Base-by-base conservation (phyloP, 2,113 vertebrate species). In the Nycticebus coucang region DNA sequence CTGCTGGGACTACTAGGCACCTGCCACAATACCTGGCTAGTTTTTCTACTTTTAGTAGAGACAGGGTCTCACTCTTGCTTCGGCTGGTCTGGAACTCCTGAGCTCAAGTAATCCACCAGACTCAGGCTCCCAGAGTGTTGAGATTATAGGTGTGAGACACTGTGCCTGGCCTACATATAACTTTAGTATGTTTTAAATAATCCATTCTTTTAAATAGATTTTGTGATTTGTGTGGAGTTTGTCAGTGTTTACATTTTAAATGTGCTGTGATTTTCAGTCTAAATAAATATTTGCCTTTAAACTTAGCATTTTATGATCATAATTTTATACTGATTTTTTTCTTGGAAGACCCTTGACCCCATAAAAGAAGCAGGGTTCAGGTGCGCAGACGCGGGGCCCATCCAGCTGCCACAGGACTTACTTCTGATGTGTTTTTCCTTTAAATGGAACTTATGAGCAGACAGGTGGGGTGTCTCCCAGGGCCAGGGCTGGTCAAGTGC, bases 321-420 rank as follows among this genome's bases (percentile, higher is more conserved):
- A 10, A 55, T 28, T 64, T 74, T 45, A 4, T 33, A 3, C 3
- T 19, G 60, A 5, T 60, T 37, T 37, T 79, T 87, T 60, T 60
- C 22, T 92, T 82, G 81, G 22, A 64, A 24, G 22, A 1, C 7
- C 11, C 8, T 7, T 4, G 4, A 41, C 1, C 68, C 7, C 1
- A 15, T 2, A 35, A 45, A 19, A 66, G 3, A 19, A 53, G 75
- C 9, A 78, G 3, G 28, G 28, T 74, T 41, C 21, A 5, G 55
- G 57, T 84, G 10, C 13, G 14, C 13, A 0, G 71, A 75, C 41
- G n/a, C 57, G 2, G 1, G 57, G 0, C 30, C 66, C 0, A 0
- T 37, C 24, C 30, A 60, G 68, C 41, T 62, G 4, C 28, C 26
- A 10, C n/a, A 30, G 22, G 12, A 10, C 11, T 2, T 5, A 30